Conservation (phyloP, 2,113 vertebrate species). For the Cebus imitator region DNA sequence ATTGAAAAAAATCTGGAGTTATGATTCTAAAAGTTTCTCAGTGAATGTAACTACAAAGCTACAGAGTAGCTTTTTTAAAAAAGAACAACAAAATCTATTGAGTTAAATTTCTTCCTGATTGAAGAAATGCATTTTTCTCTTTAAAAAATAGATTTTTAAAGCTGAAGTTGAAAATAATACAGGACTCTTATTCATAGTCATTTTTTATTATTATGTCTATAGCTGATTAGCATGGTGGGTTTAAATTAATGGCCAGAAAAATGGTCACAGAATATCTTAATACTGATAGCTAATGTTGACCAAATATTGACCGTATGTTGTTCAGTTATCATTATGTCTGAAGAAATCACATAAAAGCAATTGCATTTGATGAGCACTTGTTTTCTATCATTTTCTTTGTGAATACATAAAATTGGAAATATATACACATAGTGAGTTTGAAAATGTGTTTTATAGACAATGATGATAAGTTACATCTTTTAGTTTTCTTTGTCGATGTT, state of each 20-base stretch:
- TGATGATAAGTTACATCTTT: not conserved
- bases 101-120: not conserved
- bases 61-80: not conserved
- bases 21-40: not conserved
- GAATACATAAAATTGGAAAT: not conserved
- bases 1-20: not conserved
- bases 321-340: not conserved
- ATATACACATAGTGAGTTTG: not conserved
- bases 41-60: not conserved
- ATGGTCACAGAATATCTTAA: not conserved
- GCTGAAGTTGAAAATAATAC: not conserved
- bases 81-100: not conserved
- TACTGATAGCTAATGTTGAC: not conserved
- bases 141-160: not conserved
- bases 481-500: not conserved
- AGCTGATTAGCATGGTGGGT: not conserved
- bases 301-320: not conserved
- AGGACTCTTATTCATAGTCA: not conserved
- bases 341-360: not conserved
- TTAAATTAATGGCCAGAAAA: not conserved
- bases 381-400: conserved; percentile 17
- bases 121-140: not conserved
- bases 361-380: not conserved
- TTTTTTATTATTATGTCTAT: not conserved
- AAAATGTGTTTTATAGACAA: not conserved